phyloP scores from a whole-genome alignment of 2,888 invertebrate species.

The Leptinotarsa tumamoca region DNA sequence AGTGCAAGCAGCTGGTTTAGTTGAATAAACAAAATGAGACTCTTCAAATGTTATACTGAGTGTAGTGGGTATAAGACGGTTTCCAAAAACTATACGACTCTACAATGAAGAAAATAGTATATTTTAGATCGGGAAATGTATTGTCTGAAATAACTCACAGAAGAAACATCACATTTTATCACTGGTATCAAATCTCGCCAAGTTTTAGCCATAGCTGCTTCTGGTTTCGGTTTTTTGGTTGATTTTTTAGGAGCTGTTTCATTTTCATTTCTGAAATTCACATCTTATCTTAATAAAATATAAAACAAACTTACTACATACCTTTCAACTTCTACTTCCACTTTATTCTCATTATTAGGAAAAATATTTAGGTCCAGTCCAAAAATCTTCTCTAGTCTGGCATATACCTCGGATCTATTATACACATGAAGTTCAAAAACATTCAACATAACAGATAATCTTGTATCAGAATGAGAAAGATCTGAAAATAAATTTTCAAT shows the following conservation, averaged over 20 bases:
- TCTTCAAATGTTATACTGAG: conserved; percentile 93
- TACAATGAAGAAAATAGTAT: conserved; percentile 58
- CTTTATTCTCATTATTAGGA: conserved; percentile 66
- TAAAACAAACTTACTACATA: conserved; percentile 31
- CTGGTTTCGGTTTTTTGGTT: conserved; percentile 71
- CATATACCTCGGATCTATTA: conserved; percentile 90
- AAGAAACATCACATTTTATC: conserved; percentile 93
- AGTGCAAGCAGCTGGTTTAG: conserved; percentile 93
- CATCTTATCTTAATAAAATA: neutral
- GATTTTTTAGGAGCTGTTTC: conserved; percentile 49
- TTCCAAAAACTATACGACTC: conserved; percentile 95
- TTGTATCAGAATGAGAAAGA: conserved; percentile 93
- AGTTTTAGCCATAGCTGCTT: conserved; percentile 87
- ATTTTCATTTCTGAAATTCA: conserved; percentile 50
- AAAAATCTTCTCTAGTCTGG: conserved; percentile 88
- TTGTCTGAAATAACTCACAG: conserved; percentile 69
- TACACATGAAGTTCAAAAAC: conserved; percentile 96
- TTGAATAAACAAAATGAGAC: conserved; percentile 93
- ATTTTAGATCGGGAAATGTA: conserved; percentile 21
- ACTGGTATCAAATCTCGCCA: conserved; percentile 98
- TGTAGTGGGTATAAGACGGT: conserved; percentile 93
- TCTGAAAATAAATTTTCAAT: conserved; percentile 69
- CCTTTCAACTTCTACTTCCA: conserved; percentile 53
- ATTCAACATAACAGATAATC: conserved; percentile 90
- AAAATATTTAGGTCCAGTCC: conserved; percentile 85